phyloP scores from a whole-genome alignment of 2,888 invertebrate species.

The Aphidius colemani region DNA sequence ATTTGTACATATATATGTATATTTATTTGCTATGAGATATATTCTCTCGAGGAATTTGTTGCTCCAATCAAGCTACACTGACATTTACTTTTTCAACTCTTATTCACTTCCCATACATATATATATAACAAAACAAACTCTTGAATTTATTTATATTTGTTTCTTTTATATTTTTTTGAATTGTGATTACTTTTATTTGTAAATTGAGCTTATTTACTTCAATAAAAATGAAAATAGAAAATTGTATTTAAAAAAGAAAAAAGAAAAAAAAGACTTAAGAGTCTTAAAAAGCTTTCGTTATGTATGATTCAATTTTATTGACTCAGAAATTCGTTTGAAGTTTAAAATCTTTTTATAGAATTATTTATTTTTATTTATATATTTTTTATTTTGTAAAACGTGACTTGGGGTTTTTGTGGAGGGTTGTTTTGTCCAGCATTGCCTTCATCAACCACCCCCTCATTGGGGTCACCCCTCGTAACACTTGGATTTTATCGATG shows the following conservation, averaged over 20 bases:
- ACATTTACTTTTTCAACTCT: conserved; percentile 7
- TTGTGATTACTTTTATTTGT: too few relatives aligned
- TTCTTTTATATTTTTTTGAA: too few relatives aligned
- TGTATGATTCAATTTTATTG: conserved; percentile 10
- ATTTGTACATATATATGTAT: too few relatives aligned
- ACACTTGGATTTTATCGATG: conserved; percentile 25
- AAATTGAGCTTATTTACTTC: neutral
- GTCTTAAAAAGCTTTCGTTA: neutral
- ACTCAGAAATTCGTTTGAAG: conserved; percentile 11
- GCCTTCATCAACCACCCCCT: too few relatives aligned
- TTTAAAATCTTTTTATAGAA: neutral
- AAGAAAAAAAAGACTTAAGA: neutral
- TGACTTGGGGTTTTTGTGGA: too few relatives aligned
- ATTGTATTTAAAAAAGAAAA: too few relatives aligned
- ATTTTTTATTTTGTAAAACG: too few relatives aligned
- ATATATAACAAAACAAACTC: conserved; percentile 6
- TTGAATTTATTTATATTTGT: conserved; percentile 7
- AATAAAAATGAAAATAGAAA: too few relatives aligned
- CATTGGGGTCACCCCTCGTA: neutral
- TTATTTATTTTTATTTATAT: too few relatives aligned
- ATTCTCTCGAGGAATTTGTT: conserved; percentile 11
- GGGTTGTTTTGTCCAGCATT: too few relatives aligned
- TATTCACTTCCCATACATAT: conserved; percentile 7
- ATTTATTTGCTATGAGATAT: neutral
- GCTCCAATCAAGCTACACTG: conserved; percentile 3